phyloP scores from a whole-genome alignment of 2,888 invertebrate genomes.

The Therioaphis trifolii region DNA sequence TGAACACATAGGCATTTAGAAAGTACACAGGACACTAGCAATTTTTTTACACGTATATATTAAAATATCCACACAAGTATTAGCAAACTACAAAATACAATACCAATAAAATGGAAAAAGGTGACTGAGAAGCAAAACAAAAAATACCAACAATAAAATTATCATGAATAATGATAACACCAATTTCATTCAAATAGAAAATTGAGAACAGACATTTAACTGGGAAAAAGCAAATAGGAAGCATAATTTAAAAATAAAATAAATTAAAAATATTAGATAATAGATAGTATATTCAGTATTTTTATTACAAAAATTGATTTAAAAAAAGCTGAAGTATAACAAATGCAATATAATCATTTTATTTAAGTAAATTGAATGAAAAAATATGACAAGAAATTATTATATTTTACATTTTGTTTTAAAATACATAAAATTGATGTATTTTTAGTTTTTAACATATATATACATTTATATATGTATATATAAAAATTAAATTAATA shows the following conservation, averaged over 20 bases:
- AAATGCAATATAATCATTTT: slow-evolving; percentile 24
- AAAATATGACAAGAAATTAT: neutral
- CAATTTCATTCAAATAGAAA: neutral
- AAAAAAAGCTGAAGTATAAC: neutral
- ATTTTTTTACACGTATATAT: neutral
- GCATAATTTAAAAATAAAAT: neutral
- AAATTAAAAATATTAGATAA: slow-evolving; percentile 3
- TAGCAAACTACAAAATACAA: neutral
- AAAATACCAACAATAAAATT: neutral
- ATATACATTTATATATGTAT: too few relatives aligned
- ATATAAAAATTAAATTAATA: neutral
- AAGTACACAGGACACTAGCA: neutral
- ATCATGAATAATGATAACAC: neutral
- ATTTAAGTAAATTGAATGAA: neutral
- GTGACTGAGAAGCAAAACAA: slow-evolving; percentile 21
- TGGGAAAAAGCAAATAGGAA: slow-evolving; percentile 12
- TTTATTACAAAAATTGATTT: slow-evolving; percentile 29
- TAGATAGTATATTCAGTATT: slow-evolving; percentile 13
- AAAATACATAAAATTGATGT: slow-evolving; percentile 9
- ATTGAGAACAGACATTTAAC: neutral
- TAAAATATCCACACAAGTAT: slow-evolving; percentile 6
- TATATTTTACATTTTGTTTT: slow-evolving; percentile 27
- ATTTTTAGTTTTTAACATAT: slow-evolving; percentile 4
- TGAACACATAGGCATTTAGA: neutral
- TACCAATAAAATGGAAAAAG: slow-evolving; percentile 10